phyloP scores from a whole-genome alignment of 2,113 vertebrate genomes.

The Pachyramphus minor region DNA sequence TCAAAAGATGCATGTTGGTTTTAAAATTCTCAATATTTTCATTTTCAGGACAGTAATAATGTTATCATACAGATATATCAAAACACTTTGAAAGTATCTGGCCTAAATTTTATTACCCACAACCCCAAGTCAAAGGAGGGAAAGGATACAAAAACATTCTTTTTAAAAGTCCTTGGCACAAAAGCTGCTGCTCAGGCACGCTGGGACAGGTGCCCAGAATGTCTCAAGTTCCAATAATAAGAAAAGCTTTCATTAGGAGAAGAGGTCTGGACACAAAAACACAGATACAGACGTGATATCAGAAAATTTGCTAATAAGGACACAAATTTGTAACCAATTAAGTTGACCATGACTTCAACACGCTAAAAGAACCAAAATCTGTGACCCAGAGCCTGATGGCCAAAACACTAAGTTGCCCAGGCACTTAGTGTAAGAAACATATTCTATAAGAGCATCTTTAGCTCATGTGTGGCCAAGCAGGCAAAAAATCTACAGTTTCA shows the following conservation, averaged over 20 bases:
- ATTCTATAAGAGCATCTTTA: not conserved
- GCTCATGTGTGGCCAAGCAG: fast-evolving
- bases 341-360: not conserved
- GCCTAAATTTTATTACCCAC: slow-evolving; percentile 31
- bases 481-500: not conserved
- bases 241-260: slow-evolving; percentile 18
- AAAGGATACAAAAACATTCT: slow-evolving; percentile 53
- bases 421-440: not conserved
- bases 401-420: not conserved
- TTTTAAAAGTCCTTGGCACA: slow-evolving; percentile 43
- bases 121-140: not conserved
- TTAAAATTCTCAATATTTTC: not conserved
- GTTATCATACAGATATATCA: not conserved
- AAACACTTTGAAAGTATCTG: not conserved
- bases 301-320: slow-evolving; percentile 20
- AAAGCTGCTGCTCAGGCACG: slow-evolving; percentile 43
- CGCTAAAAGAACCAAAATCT: not conserved
- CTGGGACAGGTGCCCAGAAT: slow-evolving; percentile 60
- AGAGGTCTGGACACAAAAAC: slow-evolving; percentile 14
- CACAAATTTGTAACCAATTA: not conserved
- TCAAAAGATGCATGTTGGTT: not conserved
- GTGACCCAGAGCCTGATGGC: not conserved
- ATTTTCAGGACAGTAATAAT: not conserved
- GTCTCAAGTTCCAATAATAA: slow-evolving; percentile 51
- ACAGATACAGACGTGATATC: slow-evolving; percentile 18